Evolutionary conservation across 2,113 vertebrate species (phyloP).

Genomic region (Cyanoderma ruficeps): DNA sequence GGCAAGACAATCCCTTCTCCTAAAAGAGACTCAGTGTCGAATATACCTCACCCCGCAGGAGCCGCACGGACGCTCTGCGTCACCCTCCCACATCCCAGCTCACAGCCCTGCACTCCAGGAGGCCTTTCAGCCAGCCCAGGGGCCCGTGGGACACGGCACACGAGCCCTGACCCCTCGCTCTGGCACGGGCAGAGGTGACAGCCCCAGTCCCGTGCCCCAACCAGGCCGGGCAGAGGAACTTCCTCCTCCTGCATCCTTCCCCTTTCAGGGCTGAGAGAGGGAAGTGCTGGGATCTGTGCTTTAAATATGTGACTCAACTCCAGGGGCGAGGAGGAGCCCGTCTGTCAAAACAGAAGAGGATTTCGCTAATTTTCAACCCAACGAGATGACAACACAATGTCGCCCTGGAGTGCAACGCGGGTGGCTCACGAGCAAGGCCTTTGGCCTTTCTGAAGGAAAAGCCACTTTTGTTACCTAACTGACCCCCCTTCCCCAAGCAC

Average conservation of each 20-base stretch:
- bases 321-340: conserved; percentile 21
- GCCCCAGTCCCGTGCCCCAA: neutral
- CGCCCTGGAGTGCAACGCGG: rapidly evolving
- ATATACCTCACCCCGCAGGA: neutral
- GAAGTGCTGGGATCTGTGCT: conserved; percentile 50
- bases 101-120: rapidly evolving
- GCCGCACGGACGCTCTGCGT: rapidly evolving
- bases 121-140: rapidly evolving
- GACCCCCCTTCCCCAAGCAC: neutral
- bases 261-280: conserved; percentile 55
- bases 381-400: neutral
- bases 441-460: rapidly evolving
- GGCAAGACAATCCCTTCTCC: neutral
- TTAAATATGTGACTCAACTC: conserved; percentile 47
- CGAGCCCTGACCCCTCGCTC: rapidly evolving
- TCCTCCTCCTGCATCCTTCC: conserved; percentile 38
- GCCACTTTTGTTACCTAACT: neutral
- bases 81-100: rapidly evolving
- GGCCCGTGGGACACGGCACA: rapidly evolving
- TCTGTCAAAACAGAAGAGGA: conserved; percentile 74
- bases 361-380: conserved; percentile 55
- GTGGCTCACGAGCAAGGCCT: rapidly evolving
- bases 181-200: neutral
- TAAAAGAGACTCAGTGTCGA: neutral
- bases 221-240: neutral